phyloP scores from a whole-genome alignment of 1,140 invertebrate species.

The Pseudomyrmex flavicornis region DNA sequence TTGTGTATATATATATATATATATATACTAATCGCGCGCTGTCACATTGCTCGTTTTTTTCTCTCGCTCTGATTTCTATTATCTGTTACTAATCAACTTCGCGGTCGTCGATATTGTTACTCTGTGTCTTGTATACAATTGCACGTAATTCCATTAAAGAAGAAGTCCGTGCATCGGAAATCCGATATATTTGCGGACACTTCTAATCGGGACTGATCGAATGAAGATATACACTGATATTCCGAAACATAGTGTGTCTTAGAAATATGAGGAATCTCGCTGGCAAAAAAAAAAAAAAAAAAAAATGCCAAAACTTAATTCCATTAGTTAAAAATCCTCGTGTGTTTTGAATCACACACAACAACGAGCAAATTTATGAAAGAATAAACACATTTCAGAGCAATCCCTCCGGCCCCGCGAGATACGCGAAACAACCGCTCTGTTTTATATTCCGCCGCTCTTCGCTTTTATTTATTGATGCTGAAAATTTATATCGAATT shows the following conservation, averaged over 20 bases:
- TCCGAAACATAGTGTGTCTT: neutral
- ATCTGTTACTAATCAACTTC: neutral
- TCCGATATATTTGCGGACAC: constrained; percentile 8
- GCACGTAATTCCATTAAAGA: constrained; percentile 22
- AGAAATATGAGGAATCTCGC: too few relatives aligned
- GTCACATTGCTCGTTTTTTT: neutral
- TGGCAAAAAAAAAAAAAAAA: too few relatives aligned
- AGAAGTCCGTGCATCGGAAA: constrained; percentile 11
- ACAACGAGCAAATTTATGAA: too few relatives aligned
- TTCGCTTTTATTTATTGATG: constrained; percentile 12
- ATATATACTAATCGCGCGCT: too few relatives aligned
- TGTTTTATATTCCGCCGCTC: constrained; percentile 4
- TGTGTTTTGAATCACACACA: neutral
- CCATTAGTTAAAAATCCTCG: neutral
- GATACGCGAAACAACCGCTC: neutral
- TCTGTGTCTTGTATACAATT: constrained; percentile 1
- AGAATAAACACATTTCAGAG: too few relatives aligned
- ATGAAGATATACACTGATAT: too few relatives aligned
- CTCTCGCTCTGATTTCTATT: neutral
- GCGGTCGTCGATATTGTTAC: constrained; percentile 32
- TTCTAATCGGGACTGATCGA: constrained; percentile 19
- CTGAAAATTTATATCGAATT: constrained; percentile 12
- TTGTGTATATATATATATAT: too few relatives aligned
- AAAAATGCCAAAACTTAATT: too few relatives aligned
- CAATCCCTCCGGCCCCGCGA: too few relatives aligned